Evolutionary conservation across 2,113 vertebrate species (phyloP), one percentile per base, ranked within the genome.

Genomic region (Salvelinus alpinus): DNA sequence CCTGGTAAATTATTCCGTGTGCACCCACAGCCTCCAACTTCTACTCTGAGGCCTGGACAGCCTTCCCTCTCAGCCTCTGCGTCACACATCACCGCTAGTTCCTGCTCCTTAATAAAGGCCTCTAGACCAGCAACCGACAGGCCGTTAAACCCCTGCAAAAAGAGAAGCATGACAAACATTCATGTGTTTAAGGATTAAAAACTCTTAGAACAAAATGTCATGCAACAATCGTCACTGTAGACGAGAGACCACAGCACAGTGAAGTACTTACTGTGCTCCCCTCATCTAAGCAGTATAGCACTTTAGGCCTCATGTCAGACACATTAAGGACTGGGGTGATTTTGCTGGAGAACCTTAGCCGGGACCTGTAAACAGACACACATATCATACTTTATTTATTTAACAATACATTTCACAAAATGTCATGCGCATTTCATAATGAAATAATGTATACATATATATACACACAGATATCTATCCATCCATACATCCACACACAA

Each of bases 291-390:
- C 91, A 94, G 85, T 98, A 98, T 16, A 94, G 22, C 3, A 97
- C 89, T 66, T 91, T 92, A 68, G 94, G 93, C 0, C 93, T 95
- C 0, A 90, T 70, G 44, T 96, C 96, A 5, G 91, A 85, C 22
- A 79, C 88, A 0, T 80, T 95, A 84, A 98, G 84, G 9, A 95
- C 90, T 6, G 95, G 95, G 59, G 94, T 79, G 48, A 93, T 95
- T 90, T 96, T 99, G 82, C 94, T 95, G 80, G 96, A 94, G 80
- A 98, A 97, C 72, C 94, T 96, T 85, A 99, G 91, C 54, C 94
- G 95, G 75, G 96, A 95, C 87, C 98, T 99, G 84, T 0, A 71
- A 1, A 81, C 5, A 75, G 70, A 80, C 0, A 34, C 34, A 8
- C 34, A 34, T 34, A 34, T 34, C 34, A 1, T 8, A 34, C 34